Conservation (phyloP, 2,797 vertebrate genomes). For the Neosilurus mollespiculum region DNA sequence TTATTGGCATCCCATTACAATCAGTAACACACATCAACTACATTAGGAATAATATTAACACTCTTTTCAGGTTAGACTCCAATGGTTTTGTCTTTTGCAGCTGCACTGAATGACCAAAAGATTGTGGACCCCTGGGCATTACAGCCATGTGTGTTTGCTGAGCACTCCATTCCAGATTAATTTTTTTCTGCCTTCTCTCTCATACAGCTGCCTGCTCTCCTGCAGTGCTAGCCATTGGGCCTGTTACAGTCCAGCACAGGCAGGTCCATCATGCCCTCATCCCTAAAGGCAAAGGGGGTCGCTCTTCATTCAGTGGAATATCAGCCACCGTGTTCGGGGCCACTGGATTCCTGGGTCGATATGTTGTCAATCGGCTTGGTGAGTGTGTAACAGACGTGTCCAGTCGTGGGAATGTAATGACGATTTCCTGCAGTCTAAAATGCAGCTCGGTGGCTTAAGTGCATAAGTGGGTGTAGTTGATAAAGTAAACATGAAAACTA, state of each 20-base stretch:
- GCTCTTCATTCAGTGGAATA: slow-evolving; percentile 90
- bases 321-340: slow-evolving; percentile 94
- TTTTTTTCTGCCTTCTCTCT: neutral
- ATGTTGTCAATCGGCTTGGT: slow-evolving; percentile 90
- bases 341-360: slow-evolving; percentile 91
- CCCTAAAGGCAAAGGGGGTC: slow-evolving; percentile 87
- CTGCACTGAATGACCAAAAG: neutral
- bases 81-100: neutral
- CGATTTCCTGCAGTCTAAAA: neutral
- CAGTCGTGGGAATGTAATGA: neutral
- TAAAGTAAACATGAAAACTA: no score
- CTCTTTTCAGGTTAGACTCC: neutral
- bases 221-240: slow-evolving; percentile 64
- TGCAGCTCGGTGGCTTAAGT: neutral
- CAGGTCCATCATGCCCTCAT: slow-evolving; percentile 82
- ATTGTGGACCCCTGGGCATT: neutral
- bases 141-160: neutral
- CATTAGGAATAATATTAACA: neutral
- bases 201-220: slow-evolving; percentile 69
- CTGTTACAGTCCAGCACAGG: slow-evolving; percentile 70
- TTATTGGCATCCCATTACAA: neutral
- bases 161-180: neutral
- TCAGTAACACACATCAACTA: neutral
- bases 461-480: neutral
- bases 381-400: slow-evolving; percentile 53